Evolutionary conservation across 2,797 vertebrate genomes (phyloP), one percentile per base, ranked within the genome.

Genomic region (Graptemys geographica): DNA sequence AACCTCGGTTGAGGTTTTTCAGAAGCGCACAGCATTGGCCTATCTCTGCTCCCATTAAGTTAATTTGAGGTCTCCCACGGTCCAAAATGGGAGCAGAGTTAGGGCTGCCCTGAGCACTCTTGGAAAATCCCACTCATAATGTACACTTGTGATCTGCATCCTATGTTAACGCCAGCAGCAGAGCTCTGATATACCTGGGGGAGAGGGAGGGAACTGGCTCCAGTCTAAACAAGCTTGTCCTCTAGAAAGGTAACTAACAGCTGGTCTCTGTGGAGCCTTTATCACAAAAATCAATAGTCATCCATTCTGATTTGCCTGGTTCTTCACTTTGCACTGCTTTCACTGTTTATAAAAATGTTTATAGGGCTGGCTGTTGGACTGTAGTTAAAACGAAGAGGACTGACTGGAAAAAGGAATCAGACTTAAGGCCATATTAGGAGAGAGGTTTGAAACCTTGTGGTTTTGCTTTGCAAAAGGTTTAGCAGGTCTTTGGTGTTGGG

Each of bases 201-300:
- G 52, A 37, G 80, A 90, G 86, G 13, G 13, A 2, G 8, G 25
- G 11, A 31, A 25, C 23, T 8, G 21, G n/a, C 74, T 97, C 80
- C 2, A 3, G 91, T 37, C 84, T 96, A 90, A 96, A 87, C 49
- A 93, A 92, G 53, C 41, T 56, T 86, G 72, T 96, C 86, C 83
- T 91, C 76, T 91, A 74, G 69, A 94, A 95, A 96, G 87, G 78
- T 89, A 95, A 97, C 96, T 94, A 96, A 90, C 89, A 95, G 76
- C 86, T 93, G 76, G 90, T 94, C 79, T 96, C 94, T 89, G 90
- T 94, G 94, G 94, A 95, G 84, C 49, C 72, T 95, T 93, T 96
- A 97, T 97, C 94, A 95, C 74, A 93, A 96, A 96, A 96, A 96
- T 97, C 96, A 97, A 92, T 96, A 96, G 55, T 53, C 95, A 86